These are phyloP conservation scores for Nezara viridula DNA, from an alignment of 2,888 invertebrate genomes.

Conservation along the genomic window DNA sequence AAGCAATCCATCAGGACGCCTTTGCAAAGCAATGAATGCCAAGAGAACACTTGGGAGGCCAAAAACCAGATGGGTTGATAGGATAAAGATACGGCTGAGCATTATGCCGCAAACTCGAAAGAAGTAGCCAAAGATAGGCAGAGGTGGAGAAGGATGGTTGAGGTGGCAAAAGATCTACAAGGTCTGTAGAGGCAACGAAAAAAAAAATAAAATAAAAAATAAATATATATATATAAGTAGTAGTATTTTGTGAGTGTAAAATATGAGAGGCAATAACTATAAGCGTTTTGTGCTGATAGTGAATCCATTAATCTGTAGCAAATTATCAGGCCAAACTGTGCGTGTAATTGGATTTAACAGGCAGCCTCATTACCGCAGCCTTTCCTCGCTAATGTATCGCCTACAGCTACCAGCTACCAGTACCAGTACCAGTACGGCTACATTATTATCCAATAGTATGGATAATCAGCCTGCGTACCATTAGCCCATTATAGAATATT, in stretches of 20 bases:
- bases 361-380: neutral
- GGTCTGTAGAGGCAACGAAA: no score
- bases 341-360: conserved; percentile 33
- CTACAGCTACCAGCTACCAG: neutral
- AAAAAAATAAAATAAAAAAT: no score
- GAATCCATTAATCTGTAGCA: neutral
- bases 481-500: no score
- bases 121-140: no score
- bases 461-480: neutral
- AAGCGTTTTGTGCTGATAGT: neutral
- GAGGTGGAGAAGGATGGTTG: no score
- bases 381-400: neutral
- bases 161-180: no score
- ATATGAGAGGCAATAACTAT: neutral
- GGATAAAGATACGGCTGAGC: no score
- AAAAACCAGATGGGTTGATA: no score
- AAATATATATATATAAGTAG: neutral
- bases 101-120: no score
- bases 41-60: no score
- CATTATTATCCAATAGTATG: neutral
- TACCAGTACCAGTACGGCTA: neutral
- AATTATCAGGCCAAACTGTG: neutral
- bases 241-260: neutral
- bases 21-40: no score
- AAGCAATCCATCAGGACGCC: no score